Percentiles rank a stretch among this genome's conserved stretches.
phyloP scores from a whole-genome alignment of 2,888 invertebrate species.

The Adela reaumurella region DNA sequence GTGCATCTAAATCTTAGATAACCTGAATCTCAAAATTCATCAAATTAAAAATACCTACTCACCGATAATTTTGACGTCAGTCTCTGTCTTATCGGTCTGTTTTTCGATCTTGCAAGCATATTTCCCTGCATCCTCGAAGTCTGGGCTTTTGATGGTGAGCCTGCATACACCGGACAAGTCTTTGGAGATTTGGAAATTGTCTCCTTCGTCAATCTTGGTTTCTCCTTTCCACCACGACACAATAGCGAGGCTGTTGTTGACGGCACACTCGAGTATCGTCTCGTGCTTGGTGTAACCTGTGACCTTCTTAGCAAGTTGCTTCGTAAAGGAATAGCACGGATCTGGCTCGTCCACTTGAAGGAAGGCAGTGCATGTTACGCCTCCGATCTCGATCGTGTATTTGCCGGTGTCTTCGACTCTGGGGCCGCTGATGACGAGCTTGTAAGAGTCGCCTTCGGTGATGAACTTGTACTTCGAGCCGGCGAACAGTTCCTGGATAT shows the following conservation, averaged over 20 bases:
- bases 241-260: constrained; percentile 89
- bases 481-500: constrained; percentile 82
- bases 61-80: constrained; percentile 77
- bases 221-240: constrained; percentile 92
- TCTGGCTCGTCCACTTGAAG: constrained; percentile 96
- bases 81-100: constrained; percentile 83
- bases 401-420: constrained; percentile 97
- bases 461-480: constrained; percentile 96
- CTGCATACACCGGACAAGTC: constrained; percentile 90
- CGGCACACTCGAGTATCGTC: constrained; percentile 85
- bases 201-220: constrained; percentile 75
- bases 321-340: constrained; percentile 89
- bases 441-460: constrained; percentile 87
- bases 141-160: constrained; percentile 77
- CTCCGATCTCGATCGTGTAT: constrained; percentile 92
- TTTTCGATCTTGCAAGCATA: constrained; percentile 87
- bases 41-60: constrained; percentile 23
- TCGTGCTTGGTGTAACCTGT: constrained; percentile 92
- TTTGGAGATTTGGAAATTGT: constrained; percentile 84
- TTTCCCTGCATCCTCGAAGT: constrained; percentile 82
- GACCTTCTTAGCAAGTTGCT: constrained; percentile 81
- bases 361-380: constrained; percentile 83
- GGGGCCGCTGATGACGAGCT: constrained; percentile 83
- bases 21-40: no score
- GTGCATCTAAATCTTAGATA: no score